Evolutionary conservation across 2,797 vertebrate species (phyloP), one percentile per base, ranked within the genome.

Genomic region (Sebastes iracundus): DNA sequence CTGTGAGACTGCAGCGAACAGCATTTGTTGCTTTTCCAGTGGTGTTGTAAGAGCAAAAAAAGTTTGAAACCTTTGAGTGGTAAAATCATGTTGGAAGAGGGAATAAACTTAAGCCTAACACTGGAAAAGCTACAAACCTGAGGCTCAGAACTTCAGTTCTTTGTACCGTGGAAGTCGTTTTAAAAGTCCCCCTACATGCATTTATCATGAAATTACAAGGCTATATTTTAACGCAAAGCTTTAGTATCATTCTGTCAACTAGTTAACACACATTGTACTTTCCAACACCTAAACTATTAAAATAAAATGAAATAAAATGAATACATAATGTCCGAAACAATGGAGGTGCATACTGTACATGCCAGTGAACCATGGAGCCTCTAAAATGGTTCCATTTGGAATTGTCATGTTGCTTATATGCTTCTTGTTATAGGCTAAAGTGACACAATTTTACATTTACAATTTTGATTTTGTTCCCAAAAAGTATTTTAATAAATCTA

Each of bases 11-110:
- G 30, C 2, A 38, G 27, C 10, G 2, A 16, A 38, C 20, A 60
- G 61, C 56, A 55, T 83, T 67, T 58, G 35, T 32, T 58, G 59
- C 25, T 82, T 90, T 86, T 61, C 72, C 69, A 64, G 67, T 25
- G 58, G 55, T 28, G 23, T 23, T 53, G 9, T 38, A 16, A 42
- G n/a, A 63, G 69, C 5, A 8, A 53, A 49, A 18, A 32, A 56
- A n/a, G 7, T 5, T 33, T 5, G 4, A 11, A 67, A 81, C 18
- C 64, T n/a, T 53, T 55, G 20, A 72, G 35, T 22, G 3, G 3
- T 56, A 9, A 73, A 70, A 63, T 38, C 14, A 52, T 38, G 22
- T 58, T 12, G 32, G 5, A 35, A 7, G 23, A 75, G 11, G 35
- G 30, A 73, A 28, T 6, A 9, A 72, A 63, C 10, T 33, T 5